A percentile compares a stretch with the other conserved stretches of the same genome.
phyloP scores from a whole-genome alignment of 2,888 invertebrate species.

The Notodonta dromedarius region DNA sequence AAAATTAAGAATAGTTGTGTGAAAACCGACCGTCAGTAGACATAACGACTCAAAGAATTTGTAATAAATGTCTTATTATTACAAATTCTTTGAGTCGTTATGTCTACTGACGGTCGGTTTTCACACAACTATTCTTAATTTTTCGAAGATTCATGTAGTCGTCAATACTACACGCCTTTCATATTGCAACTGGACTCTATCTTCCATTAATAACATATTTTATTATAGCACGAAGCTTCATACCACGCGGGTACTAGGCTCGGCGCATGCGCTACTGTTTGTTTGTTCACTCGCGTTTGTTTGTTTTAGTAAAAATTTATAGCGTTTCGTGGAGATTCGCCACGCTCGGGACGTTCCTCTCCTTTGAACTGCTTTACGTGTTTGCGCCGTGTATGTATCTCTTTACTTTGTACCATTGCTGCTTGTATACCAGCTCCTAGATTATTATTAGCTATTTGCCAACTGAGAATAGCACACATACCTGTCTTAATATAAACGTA shows the following conservation, averaged over 20 bases:
- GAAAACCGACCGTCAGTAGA: too few species aligned
- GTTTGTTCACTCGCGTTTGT: conserved; percentile 63
- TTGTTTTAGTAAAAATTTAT: conserved; percentile 77
- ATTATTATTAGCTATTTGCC: conserved; percentile 13
- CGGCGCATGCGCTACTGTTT: conserved; percentile 61
- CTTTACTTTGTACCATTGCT: conserved; percentile 44
- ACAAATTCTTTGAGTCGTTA: too few species aligned
- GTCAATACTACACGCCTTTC: background rate
- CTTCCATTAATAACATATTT: conserved; percentile 15
- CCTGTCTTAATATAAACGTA: background rate
- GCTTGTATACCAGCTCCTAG: conserved; percentile 15
- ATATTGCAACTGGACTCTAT: background rate
- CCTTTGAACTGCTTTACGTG: conserved; percentile 64
- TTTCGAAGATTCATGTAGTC: background rate
- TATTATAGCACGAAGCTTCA: conserved; percentile 37
- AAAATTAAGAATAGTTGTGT: too few species aligned
- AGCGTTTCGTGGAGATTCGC: conserved; percentile 63
- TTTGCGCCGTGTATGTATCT: conserved; percentile 47
- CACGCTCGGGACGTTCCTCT: conserved; percentile 48
- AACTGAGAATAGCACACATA: background rate
- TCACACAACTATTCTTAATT: too few species aligned
- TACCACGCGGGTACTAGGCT: conserved; percentile 37
- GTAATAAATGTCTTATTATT: too few species aligned
- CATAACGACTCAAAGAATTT: too few species aligned
- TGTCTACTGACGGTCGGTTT: too few species aligned